Percentiles rank a stretch among this genome's conserved stretches.
These are phyloP conservation scores for Pseudopodoces humilis DNA, from an alignment of 2,113 vertebrate species.

Conservation along the genomic window DNA sequence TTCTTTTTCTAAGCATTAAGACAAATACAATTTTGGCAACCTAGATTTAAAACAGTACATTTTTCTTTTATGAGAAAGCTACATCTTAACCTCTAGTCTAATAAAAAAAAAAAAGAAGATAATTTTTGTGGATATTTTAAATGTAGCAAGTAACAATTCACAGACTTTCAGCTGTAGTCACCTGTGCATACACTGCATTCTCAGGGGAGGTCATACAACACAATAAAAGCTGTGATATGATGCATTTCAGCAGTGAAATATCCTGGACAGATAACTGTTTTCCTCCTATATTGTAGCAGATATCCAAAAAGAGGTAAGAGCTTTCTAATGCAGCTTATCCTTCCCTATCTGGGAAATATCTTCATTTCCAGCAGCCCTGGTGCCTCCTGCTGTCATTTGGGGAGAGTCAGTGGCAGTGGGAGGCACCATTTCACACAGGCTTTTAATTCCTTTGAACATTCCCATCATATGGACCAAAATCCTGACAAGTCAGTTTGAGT, in stretches of 20 bases:
- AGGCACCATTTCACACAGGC: background rate
- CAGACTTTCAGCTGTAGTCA: background rate
- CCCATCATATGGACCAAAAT: background rate
- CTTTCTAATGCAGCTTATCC: background rate
- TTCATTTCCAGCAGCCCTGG: background rate
- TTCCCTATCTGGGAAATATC: background rate
- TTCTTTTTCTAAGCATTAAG: background rate
- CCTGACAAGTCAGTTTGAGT: background rate
- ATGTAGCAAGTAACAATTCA: background rate
- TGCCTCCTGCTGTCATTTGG: background rate
- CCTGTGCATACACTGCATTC: background rate
- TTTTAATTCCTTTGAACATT: background rate
- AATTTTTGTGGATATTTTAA: conserved; percentile 1
- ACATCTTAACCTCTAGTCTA: background rate
- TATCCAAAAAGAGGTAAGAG: background rate
- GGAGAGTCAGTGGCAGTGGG: background rate
- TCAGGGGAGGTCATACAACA: background rate
- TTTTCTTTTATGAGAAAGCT: background rate
- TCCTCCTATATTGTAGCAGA: background rate
- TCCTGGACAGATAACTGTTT: background rate
- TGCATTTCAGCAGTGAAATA: background rate
- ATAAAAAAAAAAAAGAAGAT: background rate
- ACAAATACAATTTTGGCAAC: background rate
- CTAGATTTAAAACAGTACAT: background rate
- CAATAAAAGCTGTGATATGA: background rate